phyloP scores from a whole-genome alignment of 1,140 invertebrate genomes.

The Drosophila bocki region DNA sequence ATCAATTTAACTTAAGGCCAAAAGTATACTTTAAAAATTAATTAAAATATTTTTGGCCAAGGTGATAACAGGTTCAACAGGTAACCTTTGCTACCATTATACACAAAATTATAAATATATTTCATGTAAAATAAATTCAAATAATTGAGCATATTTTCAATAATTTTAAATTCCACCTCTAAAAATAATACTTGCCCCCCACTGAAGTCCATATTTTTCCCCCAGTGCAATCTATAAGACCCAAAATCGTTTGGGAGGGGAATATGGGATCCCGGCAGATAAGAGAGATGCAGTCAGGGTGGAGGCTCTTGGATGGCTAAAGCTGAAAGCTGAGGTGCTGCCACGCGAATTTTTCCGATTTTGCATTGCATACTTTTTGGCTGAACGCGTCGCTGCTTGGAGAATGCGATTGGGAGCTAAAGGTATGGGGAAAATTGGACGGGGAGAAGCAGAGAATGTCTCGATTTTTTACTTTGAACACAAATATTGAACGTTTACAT shows the following conservation, averaged over 20 bases:
- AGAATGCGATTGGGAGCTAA: constrained; percentile 16
- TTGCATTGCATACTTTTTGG: constrained; percentile 80
- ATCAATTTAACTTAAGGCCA: not conserved
- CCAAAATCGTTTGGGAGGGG: not conserved
- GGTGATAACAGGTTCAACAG: not conserved
- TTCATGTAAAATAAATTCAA: no score
- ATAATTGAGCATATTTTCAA: not conserved
- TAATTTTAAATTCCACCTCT: not conserved
- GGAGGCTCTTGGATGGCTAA: constrained; percentile 7
- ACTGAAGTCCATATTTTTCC: not conserved
- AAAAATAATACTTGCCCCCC: not conserved
- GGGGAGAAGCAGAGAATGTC: constrained; percentile 22
- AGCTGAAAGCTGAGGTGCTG: constrained; percentile 43
- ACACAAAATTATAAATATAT: no score
- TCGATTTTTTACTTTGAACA: constrained; percentile 74
- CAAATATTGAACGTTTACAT: constrained; percentile 82
- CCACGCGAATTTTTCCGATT: constrained; percentile 61
- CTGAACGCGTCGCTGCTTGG: constrained; percentile 65
- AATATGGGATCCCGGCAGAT: constrained; percentile 13
- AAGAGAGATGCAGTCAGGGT: constrained; percentile 22
- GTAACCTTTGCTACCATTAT: no score
- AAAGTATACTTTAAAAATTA: not conserved
- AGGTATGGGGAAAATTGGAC: not conserved
- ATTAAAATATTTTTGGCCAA: not conserved
- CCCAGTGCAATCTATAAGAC: constrained; percentile 2